Conservation (phyloP, 1,140 invertebrate species). For the Himalopsyche phryganea region DNA sequence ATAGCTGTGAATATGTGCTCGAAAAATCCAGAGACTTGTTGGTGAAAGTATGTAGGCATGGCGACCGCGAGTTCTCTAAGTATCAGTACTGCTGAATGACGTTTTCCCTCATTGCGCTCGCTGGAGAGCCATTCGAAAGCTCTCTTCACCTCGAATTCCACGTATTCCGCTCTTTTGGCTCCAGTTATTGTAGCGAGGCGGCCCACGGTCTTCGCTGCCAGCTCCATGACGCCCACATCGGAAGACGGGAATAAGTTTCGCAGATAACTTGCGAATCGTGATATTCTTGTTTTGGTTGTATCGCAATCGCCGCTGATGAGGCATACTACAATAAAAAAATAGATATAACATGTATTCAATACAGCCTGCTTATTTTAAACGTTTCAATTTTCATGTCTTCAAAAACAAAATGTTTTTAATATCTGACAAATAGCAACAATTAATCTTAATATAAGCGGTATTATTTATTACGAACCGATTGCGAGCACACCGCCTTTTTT, state of each 20-base stretch:
- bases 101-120: conserved; percentile 83
- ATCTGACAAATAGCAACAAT: no score
- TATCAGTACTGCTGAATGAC: conserved; percentile 89
- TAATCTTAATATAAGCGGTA: no score
- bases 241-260: conserved; percentile 84
- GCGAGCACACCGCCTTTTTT: conserved; percentile 94
- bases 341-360: no score
- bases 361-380: no score
- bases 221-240: conserved; percentile 91
- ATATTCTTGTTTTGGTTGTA: conserved; percentile 84
- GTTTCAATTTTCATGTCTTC: no score
- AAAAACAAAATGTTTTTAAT: no score
- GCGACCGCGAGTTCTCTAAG: conserved; percentile 91
- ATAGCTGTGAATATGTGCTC: conserved; percentile 92
- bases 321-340: conserved; percentile 69
- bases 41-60: conserved; percentile 97
- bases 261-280: conserved; percentile 90
- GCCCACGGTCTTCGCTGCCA: conserved; percentile 92
- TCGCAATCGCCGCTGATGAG: conserved; percentile 90
- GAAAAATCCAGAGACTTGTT: conserved; percentile 95
- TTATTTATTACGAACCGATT: conserved; percentile 79
- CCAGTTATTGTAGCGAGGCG: conserved; percentile 87
- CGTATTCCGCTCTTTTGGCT: conserved; percentile 90
- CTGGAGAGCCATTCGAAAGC: conserved; percentile 91
- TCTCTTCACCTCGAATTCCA: conserved; percentile 93